Evolutionary conservation across 2,888 invertebrate genomes (phyloP), one percentile per base, ranked within the genome.

Genomic region (Drosophila tripunctata): DNA sequence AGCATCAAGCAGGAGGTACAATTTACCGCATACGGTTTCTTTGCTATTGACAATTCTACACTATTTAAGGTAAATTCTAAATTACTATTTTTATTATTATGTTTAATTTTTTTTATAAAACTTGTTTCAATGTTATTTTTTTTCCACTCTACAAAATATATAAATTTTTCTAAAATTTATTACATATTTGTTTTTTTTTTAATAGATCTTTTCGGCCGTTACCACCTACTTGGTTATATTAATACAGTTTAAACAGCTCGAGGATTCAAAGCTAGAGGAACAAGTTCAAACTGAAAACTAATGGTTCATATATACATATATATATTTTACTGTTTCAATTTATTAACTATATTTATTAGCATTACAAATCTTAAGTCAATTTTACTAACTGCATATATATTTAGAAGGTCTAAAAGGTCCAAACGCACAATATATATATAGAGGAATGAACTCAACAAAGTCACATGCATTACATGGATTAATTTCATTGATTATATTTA

Each of bases 1-100:
- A 91, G 90, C 72, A 89, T 91, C 24, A 89, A 89, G 44, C 91
- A 91, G 56, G 89, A 91, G 54, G 86, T 90, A 1, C 88, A 90
- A 41, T 91, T 91, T 30, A 91, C 91, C 4, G 91, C 91, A 3
- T 91, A 91, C 51, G 91, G 91, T 5, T 91, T 91, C 62, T 91
- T 91, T 76, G 88, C 88, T 24, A 91, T 91, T 21, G 90, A 91
- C 44, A 90, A 88, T 62, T 89, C 91, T 1, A 91, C 91, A 2
- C 75, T 91, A 1, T 91, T 91, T 50, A 91, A 90, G 85, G 91
- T 91, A 71, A 22, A 15, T 5, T 21, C 5, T 15, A 4, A 8
- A 14, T 40, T n/a, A n/a, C n/a, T n/a, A n/a, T n/a, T n/a, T n/a
- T n/a, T n/a, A n/a, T n/a, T n/a, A n/a, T n/a, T n/a, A n/a, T n/a